Conservation (phyloP, 2,113 vertebrate genomes). For the Cynocephalus volans region DNA sequence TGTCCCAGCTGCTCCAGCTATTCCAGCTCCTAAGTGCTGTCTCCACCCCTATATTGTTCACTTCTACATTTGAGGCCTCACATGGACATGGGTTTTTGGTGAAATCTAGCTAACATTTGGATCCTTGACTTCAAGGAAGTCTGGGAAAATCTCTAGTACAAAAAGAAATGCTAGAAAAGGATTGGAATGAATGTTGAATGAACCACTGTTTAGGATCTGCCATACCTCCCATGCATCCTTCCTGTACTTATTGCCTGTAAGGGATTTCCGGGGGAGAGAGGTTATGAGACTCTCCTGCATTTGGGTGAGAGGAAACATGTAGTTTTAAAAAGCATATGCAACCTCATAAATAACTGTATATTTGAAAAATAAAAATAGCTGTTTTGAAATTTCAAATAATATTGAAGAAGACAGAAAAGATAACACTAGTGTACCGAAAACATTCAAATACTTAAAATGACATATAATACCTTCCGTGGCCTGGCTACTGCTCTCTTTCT, state of each 20-base stretch:
- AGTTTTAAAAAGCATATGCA: conserved; percentile 21
- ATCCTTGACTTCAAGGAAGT: conserved; percentile 33
- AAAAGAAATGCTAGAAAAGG: not conserved
- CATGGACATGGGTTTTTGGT: not conserved
- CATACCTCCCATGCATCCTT: not conserved
- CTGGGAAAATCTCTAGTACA: not conserved
- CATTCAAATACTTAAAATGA: not conserved
- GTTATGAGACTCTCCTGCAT: not conserved
- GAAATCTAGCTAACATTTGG: not conserved
- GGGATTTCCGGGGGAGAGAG: not conserved
- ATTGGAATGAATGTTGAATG: not conserved
- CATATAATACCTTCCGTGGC: not conserved
- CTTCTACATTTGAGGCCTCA: not conserved
- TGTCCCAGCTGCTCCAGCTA: not conserved
- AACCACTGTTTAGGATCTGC: not conserved
- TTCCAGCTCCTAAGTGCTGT: not conserved
- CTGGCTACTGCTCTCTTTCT: not conserved
- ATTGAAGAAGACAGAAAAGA: not conserved
- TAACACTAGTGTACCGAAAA: not conserved
- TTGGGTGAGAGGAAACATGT: not conserved
- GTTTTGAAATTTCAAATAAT: conserved; percentile 28
- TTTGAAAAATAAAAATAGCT: conserved; percentile 19
- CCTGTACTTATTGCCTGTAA: not conserved
- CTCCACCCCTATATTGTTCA: not conserved
- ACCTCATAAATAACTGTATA: not conserved